phyloP scores from a whole-genome alignment of 2,888 invertebrate genomes.

The Tachina fera region DNA sequence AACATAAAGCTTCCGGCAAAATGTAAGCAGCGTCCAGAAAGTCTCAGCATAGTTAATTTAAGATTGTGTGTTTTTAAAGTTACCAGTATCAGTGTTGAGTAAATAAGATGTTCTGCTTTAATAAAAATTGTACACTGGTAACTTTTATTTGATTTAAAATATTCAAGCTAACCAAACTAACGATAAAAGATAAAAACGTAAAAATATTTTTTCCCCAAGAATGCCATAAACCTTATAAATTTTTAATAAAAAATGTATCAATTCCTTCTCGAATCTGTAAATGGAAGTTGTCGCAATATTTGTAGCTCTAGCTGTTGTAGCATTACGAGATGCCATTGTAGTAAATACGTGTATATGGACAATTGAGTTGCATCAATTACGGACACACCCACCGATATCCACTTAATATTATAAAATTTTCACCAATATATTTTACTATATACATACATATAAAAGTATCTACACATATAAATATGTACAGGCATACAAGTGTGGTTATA shows the following conservation, averaged over 20 bases:
- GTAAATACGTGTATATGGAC: conserved; percentile 54
- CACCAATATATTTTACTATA: conserved; percentile 47
- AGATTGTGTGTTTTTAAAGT: too few species aligned
- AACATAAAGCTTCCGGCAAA: too few species aligned
- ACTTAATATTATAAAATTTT: conserved; percentile 68
- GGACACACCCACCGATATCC: conserved; percentile 70
- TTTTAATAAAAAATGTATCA: neutral
- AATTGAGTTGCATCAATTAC: conserved; percentile 70
- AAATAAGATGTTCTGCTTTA: too few species aligned
- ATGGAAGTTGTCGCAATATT: conserved; percentile 27
- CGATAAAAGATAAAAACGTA: too few species aligned
- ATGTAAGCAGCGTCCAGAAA: too few species aligned
- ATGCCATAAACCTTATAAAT: neutral
- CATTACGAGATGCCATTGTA: conserved; percentile 50
- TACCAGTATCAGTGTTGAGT: too few species aligned
- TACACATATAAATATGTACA: neutral
- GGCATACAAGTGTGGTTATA: conserved; percentile 1
- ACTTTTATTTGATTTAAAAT: too few species aligned
- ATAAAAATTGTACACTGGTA: too few species aligned
- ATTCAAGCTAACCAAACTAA: too few species aligned
- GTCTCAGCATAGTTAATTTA: too few species aligned
- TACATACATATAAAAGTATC: too few species aligned
- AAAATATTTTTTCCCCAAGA: too few species aligned
- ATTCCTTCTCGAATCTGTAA: conserved; percentile 8
- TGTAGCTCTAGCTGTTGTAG: conserved; percentile 42